Percentiles rank a stretch among this genome's conserved stretches.
Evolutionary conservation across 2,113 vertebrate species (phyloP).

Genomic region (Syngnathus typhle): DNA sequence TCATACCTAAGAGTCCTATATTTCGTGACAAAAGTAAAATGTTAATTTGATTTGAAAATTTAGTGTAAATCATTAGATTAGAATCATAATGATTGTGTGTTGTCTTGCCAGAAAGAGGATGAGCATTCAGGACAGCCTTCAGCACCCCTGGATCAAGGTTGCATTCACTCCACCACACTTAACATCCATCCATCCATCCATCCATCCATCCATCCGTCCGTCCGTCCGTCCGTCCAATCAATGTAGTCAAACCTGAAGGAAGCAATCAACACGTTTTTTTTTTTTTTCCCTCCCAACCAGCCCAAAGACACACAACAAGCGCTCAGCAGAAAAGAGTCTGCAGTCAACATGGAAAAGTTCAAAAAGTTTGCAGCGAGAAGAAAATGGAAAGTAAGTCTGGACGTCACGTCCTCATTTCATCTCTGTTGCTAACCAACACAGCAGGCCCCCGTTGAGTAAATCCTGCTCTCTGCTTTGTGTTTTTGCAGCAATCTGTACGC

Average conservation of each 20-base stretch:
- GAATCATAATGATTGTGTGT: background rate
- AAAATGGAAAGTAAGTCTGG: slow-evolving; percentile 88
- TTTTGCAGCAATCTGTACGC: slow-evolving; percentile 89
- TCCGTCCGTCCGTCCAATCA: no score
- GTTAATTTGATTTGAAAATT: no score
- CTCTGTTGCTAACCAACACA: background rate
- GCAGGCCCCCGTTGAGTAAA: background rate
- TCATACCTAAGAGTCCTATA: no score
- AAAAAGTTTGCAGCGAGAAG: slow-evolving; percentile 95
- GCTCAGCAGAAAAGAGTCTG: slow-evolving; percentile 92
- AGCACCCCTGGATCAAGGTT: slow-evolving; percentile 98
- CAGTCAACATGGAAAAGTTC: slow-evolving; percentile 99
- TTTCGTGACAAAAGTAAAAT: no score
- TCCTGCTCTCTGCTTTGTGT: background rate
- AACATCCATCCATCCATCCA: no score
- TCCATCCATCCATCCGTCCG: no score
- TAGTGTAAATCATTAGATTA: no score
- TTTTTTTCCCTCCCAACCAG: slow-evolving; percentile 55
- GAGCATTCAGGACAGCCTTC: slow-evolving; percentile 92
- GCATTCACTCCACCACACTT: slow-evolving; percentile 11
- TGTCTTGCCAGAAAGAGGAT: slow-evolving; percentile 84
- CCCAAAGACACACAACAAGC: slow-evolving; percentile 95
- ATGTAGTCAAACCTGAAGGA: no score
- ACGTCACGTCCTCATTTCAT: background rate
- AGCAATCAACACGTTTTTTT: no score